Percentiles rank a stretch among this genome's conserved stretches.
Evolutionary conservation across 1,140 invertebrate species (phyloP).

Genomic region (Bombus confusus): DNA sequence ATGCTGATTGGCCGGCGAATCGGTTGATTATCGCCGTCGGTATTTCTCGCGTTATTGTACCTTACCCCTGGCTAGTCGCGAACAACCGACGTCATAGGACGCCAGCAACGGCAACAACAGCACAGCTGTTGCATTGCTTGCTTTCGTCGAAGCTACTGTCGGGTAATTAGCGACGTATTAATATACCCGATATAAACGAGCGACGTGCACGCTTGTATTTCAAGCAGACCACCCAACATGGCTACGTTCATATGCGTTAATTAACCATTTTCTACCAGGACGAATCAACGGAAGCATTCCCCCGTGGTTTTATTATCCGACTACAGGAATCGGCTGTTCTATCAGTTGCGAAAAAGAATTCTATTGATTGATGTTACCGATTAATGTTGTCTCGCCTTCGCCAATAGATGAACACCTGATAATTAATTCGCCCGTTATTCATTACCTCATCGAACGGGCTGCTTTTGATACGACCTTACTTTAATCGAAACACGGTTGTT

Average conservation of each 20-base stretch:
- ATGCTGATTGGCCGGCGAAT: conserved; percentile 34
- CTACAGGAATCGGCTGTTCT: background rate
- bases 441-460: background rate
- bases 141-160: conserved; percentile 27
- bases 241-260: conserved; percentile 7
- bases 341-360: background rate
- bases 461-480: background rate
- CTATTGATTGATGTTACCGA: background rate
- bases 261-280: conserved; percentile 37
- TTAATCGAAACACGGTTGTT: background rate
- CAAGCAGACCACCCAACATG: conserved; percentile 40
- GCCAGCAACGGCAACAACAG: conserved; percentile 1
- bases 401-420: background rate
- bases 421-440: conserved; percentile 22
- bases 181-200: conserved; percentile 46
- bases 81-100: background rate
- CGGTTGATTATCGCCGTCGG: conserved; percentile 27
- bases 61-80: background rate
- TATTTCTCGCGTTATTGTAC: conserved; percentile 33
- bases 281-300: background rate
- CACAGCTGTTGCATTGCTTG: conserved; percentile 9
- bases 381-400: background rate
- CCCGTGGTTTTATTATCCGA: conserved; percentile 5
- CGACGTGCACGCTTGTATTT: conserved; percentile 15
- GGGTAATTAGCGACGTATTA: conserved; percentile 49